Percentiles rank a stretch among this genome's conserved stretches.
Evolutionary conservation across 2,113 vertebrate genomes (phyloP).

Genomic region (Sardina pilchardus): DNA sequence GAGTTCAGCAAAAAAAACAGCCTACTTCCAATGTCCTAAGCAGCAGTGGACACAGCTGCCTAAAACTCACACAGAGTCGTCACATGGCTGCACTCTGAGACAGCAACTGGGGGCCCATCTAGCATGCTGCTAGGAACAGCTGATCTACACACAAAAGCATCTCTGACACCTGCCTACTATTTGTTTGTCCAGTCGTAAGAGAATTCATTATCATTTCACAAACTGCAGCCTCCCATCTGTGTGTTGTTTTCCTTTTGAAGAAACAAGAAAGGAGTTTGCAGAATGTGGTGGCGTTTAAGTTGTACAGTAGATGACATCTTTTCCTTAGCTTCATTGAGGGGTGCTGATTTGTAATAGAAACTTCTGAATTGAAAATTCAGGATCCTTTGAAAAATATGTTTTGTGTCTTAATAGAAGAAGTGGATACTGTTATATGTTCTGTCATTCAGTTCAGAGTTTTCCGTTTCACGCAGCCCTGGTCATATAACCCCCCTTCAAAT

Average conservation of each 20-base stretch:
- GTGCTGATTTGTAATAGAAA: neutral
- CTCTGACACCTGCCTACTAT: neutral
- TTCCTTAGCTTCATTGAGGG: neutral
- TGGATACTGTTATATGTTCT: neutral
- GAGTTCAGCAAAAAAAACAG: neutral
- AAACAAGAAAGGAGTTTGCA: neutral
- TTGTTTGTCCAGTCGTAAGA: neutral
- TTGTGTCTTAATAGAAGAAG: neutral
- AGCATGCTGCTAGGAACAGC: slow-evolving; percentile 29
- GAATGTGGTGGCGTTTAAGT: neutral
- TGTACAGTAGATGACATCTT: neutral
- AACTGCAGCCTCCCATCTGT: neutral
- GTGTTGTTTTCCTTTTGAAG: neutral
- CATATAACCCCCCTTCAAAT: neutral
- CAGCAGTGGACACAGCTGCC: slow-evolving; percentile 56
- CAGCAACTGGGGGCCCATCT: slow-evolving; percentile 22
- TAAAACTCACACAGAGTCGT: slow-evolving; percentile 49
- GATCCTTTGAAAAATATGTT: neutral
- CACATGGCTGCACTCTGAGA: neutral
- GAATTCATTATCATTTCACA: neutral
- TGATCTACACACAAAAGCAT: neutral
- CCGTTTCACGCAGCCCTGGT: neutral
- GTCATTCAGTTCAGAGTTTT: neutral
- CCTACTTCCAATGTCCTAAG: slow-evolving; percentile 27
- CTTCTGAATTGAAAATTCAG: neutral